phyloP scores from a whole-genome alignment of 2,113 vertebrate species.

The Camelus bactrianus region DNA sequence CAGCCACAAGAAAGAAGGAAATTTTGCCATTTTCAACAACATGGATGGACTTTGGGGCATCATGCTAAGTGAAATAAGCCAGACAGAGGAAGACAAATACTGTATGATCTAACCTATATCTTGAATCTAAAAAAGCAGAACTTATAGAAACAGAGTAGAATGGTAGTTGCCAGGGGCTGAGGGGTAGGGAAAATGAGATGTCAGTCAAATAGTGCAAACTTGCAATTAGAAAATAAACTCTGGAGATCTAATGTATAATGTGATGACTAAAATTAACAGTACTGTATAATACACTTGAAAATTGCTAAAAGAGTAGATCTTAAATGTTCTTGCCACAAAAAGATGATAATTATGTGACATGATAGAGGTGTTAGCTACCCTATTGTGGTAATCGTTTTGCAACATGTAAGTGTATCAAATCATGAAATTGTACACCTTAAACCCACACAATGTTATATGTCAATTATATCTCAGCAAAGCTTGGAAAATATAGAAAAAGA shows the following conservation, averaged over 20 bases:
- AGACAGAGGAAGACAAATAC: no score
- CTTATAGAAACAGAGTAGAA: background rate
- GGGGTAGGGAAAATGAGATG: background rate
- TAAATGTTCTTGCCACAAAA: background rate
- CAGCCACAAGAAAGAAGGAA: no score
- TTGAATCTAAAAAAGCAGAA: background rate
- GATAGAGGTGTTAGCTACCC: background rate
- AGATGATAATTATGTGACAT: background rate
- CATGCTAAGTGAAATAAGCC: no score
- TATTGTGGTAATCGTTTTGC: no score
- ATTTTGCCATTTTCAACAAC: no score
- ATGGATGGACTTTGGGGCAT: no score
- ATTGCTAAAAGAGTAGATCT: background rate
- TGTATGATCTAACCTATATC: no score
- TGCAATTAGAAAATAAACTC: background rate
- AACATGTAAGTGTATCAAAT: no score
- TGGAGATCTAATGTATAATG: background rate
- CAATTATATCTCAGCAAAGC: background rate
- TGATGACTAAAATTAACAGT: background rate
- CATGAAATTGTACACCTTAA: no score
- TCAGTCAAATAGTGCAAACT: background rate
- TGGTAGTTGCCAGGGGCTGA: background rate
- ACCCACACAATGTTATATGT: background rate
- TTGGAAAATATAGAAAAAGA: background rate
- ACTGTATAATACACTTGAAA: background rate